phyloP scores from a whole-genome alignment of 2,888 invertebrate genomes.

The Caenorhabditis angaria region DNA sequence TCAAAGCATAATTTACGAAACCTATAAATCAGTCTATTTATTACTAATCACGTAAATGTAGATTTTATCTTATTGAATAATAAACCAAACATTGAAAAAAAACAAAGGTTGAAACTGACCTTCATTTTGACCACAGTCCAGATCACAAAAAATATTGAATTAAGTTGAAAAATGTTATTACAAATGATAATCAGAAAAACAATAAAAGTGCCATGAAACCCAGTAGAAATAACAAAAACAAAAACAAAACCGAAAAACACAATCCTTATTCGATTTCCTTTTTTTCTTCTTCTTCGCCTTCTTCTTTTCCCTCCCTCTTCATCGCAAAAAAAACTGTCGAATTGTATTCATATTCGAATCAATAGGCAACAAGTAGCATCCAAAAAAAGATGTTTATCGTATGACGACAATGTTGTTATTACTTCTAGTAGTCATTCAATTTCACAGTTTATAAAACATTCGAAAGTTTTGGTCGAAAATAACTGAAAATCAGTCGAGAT shows the following conservation, averaged over 20 bases:
- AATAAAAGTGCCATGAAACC: not conserved
- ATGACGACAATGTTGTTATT: constrained; percentile 46
- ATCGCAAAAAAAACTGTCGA: constrained; percentile 39
- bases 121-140: not conserved
- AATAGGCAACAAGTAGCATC: constrained; percentile 51
- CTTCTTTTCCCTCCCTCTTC: too few relatives aligned
- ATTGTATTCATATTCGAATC: constrained; percentile 28
- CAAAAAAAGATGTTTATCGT: constrained; percentile 44
- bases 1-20: not conserved
- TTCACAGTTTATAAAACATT: too few relatives aligned
- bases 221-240: not conserved
- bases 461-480: too few relatives aligned
- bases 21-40: not conserved
- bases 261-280: not conserved
- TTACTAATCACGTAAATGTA: not conserved
- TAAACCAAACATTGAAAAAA: not conserved
- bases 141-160: not conserved
- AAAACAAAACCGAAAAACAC: not conserved
- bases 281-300: too few relatives aligned
- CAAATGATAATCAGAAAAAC: not conserved
- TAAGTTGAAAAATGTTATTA: not conserved
- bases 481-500: too few relatives aligned
- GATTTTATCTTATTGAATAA: not conserved
- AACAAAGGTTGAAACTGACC: not conserved
- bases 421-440: constrained; percentile 25